phyloP scores from a whole-genome alignment of 1,140 invertebrate species.

The Ips typographus region DNA sequence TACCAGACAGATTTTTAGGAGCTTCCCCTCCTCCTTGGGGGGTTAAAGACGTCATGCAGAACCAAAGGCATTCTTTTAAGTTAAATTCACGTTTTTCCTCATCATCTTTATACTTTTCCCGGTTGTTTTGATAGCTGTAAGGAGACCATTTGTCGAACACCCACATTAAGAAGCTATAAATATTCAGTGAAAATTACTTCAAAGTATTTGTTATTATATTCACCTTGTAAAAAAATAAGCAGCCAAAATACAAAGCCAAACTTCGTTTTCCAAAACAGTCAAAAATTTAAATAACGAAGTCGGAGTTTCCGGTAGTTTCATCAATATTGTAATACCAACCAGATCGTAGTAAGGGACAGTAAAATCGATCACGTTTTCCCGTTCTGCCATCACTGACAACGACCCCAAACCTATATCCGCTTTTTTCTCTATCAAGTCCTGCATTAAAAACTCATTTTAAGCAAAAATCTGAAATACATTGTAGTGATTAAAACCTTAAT shows the following conservation, averaged over 20 bases:
- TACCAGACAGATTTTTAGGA: constrained; percentile 89
- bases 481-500: constrained; percentile 58
- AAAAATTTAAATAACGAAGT: constrained; percentile 96
- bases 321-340: constrained; percentile 90
- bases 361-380: constrained; percentile 93
- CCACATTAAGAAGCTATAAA: constrained; percentile 86
- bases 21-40: constrained; percentile 96
- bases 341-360: constrained; percentile 95
- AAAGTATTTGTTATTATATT: not conserved
- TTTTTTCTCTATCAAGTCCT: constrained; percentile 83
- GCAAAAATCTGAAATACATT: not conserved
- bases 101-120: constrained; percentile 89
- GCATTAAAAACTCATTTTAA: constrained; percentile 5
- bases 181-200: not conserved
- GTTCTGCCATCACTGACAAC: constrained; percentile 90
- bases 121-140: constrained; percentile 94
- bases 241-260: constrained; percentile 94
- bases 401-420: constrained; percentile 89
- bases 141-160: constrained; percentile 95
- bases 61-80: constrained; percentile 96
- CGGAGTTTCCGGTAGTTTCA: constrained; percentile 75
- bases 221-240: constrained; percentile 93
- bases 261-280: constrained; percentile 91
- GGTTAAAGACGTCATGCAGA: constrained; percentile 97
- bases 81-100: constrained; percentile 95